Base-by-base conservation (phyloP, 2,113 vertebrate species). In the Phylloscopus trochiloides region DNA sequence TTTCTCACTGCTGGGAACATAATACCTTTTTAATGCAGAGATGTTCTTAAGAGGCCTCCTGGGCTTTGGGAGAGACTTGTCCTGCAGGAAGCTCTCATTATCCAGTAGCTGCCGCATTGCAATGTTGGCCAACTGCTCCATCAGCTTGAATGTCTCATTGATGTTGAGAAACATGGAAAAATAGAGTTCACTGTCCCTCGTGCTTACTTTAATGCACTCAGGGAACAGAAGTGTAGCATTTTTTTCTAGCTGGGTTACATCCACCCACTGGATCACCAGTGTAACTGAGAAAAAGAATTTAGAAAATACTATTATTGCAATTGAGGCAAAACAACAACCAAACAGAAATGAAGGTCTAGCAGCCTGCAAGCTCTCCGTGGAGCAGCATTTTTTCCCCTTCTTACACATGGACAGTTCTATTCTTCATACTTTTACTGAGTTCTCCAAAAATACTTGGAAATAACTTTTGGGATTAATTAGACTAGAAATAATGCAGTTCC, bases 81-180 rank as follows among this genome's bases (percentile, higher is more conserved):
- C 99, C 40, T 98, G 98, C 3, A 98, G 96, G 82, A 99, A 99
- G 40, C 98, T 98, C 91, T 99, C 98, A 1, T 98, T 99, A 97
- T 99, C 99, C 34, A 99, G 97, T 1, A 99, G 98, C 93, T 99
- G 99, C 40, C 99, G 95, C 99, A 99, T 99, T 29, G 99, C 99
- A 32, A 99, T 98, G 97, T 99, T 99, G 88, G 99, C 99, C 52
- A 99, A 97, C 96, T 99, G 99, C 95, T 99, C 99, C 99, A 99
- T 99, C 63, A 99, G 98, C 93, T 99, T 99, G 97, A 99, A 99
- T 12, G 99, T 99, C 97, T 99, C 99, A 0, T 97, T 98, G 94
- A 99, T 98, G 97, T 99, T 99, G 77, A 99, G 99, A 96, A 99
- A 99, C 99, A 99, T 99, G 92, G 99, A 99, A 98, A 99, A 99